Evolutionary conservation across 2,888 invertebrate genomes (phyloP), one percentile per base, ranked within the genome.

Genomic region (Biston stratarius): DNA sequence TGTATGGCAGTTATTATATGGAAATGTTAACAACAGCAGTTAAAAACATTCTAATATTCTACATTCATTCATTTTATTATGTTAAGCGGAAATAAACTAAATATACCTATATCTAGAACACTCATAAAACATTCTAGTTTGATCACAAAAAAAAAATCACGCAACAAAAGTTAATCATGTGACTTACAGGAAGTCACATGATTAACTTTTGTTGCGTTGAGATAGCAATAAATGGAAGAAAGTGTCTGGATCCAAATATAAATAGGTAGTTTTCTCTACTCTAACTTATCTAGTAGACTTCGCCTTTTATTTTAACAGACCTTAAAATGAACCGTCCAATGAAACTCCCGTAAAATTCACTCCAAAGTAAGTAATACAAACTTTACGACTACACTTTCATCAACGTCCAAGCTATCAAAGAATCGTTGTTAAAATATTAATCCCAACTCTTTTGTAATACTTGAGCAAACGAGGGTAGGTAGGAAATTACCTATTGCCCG

Each of bases 401-500:
- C 65, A 60, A 61, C 60, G 49, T 63, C 59, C 45, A 53, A 42
- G 55, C 51, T 49, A 15, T 51, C 55, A 61, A 38, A 70, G 48
- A 69, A 69, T 71, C 69, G 64, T 72, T 70, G 73, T 74, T 78
- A 75, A 75, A 80, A 78, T 78, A 83, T 83, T 77, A 80, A 80
- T 78, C 77, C 75, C 65, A 75, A 76, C 68, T 75, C 73, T 77
- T 76, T 78, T 74, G 71, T 72, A 68, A 72, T 69, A 76, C 74
- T 75, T 72, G 73, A 72, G 75, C 71, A 74, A 76, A 77, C 67
- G 70, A 74, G 75, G 76, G 78, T 75, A 75, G 77, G 77, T 75
- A 74, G 78, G 75, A 83, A 83, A 83, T 83, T 81, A 80, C 80
- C 75, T 83, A 83, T 79, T 77, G 80, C 77, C 78, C 75, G 68